These are phyloP conservation scores for Callochromis pleurospilus DNA, from an alignment of 2,113 vertebrate species.

Conservation along the genomic window DNA sequence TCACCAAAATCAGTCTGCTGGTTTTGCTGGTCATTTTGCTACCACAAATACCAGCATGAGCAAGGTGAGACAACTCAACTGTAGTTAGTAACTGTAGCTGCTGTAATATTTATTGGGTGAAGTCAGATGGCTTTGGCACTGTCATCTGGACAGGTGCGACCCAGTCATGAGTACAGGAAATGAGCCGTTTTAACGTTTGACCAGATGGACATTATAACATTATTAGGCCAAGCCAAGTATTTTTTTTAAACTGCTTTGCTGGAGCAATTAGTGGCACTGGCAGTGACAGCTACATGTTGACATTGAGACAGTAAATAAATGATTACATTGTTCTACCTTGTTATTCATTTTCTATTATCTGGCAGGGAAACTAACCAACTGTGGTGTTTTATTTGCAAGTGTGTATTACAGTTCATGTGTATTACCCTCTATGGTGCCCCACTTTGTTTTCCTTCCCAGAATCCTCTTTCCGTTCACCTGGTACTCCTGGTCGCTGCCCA, in stretches of 20 bases:
- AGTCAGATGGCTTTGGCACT: neutral
- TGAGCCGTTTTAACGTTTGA: neutral
- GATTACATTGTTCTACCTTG: neutral
- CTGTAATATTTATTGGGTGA: neutral
- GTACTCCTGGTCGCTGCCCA: conserved; percentile 97
- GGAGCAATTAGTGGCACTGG: neutral
- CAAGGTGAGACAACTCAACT: neutral
- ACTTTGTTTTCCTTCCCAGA: conserved; percentile 95
- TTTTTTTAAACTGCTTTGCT: neutral
- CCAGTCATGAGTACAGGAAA: neutral
- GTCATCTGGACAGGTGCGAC: neutral
- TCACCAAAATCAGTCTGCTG: neutral
- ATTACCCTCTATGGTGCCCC: conserved; percentile 97
- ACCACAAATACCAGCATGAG: neutral
- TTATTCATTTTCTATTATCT: neutral
- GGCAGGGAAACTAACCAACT: neutral
- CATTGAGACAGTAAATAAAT: neutral
- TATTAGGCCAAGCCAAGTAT: neutral
- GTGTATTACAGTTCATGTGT: neutral
- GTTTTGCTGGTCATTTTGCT: neutral
- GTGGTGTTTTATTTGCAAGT: neutral
- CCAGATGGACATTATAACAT: neutral
- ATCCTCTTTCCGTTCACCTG: conserved; percentile 94
- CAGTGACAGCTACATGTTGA: neutral
- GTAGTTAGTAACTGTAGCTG: neutral